Conservation (phyloP, 1,140 invertebrate genomes). For the Drosophila navojoa region DNA sequence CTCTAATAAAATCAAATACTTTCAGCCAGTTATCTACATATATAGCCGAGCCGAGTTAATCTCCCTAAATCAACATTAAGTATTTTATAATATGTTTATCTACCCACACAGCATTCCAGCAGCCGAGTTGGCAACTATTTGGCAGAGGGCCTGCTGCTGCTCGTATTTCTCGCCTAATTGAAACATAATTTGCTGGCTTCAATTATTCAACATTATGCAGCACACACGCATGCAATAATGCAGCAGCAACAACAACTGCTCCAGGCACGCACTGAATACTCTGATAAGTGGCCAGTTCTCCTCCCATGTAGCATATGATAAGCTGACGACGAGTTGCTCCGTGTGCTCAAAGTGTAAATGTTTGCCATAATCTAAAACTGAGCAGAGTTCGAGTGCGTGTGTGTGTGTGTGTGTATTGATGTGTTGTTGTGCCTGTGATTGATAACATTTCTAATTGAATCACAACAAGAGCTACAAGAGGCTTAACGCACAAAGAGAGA, state of each 20-base stretch:
- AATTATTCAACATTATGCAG: slow-evolving; percentile 2
- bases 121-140: too few relatives aligned
- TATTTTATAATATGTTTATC: not conserved
- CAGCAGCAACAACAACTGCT: slow-evolving; percentile 1
- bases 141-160: too few relatives aligned
- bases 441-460: slow-evolving; percentile 72
- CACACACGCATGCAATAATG: not conserved
- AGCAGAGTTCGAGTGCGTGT: slow-evolving; percentile 4
- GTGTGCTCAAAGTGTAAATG: slow-evolving; percentile 47
- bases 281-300: slow-evolving; percentile 57
- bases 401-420: slow-evolving; percentile 26
- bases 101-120: too few relatives aligned
- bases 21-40: not conserved
- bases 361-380: slow-evolving; percentile 55
- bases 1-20: too few relatives aligned
- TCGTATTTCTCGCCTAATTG: not conserved
- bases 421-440: slow-evolving; percentile 45
- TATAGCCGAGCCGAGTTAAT: not conserved
- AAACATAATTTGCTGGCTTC: slow-evolving; percentile 2
- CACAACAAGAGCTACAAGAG: slow-evolving; percentile 48
- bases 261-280: slow-evolving; percentile 45
- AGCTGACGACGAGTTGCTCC: slow-evolving; percentile 27
- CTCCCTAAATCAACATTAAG: not conserved
- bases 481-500: not conserved
- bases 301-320: slow-evolving; percentile 65